These are phyloP conservation scores for Eupithecia tripunctaria DNA, from an alignment of 2,888 invertebrate species.

Conservation along the genomic window DNA sequence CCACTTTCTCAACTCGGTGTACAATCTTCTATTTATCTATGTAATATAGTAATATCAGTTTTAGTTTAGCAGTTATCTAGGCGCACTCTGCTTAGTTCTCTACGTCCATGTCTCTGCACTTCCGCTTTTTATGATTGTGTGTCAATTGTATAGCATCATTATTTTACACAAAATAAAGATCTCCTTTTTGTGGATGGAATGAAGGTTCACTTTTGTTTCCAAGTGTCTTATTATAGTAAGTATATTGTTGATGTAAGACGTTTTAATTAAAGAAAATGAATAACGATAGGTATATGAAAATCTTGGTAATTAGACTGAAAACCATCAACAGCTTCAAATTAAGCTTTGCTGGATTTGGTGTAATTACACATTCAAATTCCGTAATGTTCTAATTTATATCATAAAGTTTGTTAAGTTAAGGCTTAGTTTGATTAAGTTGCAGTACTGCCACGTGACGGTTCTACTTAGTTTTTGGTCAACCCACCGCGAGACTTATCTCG, in stretches of 20 bases:
- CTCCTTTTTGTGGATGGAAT: background rate
- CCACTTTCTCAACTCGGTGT: too few species aligned
- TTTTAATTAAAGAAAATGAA: background rate
- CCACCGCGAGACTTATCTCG: constrained; percentile 31
- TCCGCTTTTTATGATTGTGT: too few species aligned
- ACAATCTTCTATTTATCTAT: too few species aligned
- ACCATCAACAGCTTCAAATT: background rate
- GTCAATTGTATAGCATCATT: background rate
- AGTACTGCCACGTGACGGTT: constrained; percentile 9
- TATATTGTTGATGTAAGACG: background rate
- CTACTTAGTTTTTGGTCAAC: constrained; percentile 23
- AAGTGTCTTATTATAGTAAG: background rate
- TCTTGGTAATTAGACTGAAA: background rate
- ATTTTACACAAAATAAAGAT: background rate
- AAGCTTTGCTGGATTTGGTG: background rate
- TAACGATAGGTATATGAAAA: background rate
- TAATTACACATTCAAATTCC: background rate
- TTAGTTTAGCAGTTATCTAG: background rate
- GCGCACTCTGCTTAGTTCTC: background rate
- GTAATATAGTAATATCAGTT: too few species aligned
- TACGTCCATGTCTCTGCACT: too few species aligned
- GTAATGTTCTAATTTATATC: background rate
- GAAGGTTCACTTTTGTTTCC: background rate
- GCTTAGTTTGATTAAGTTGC: constrained; percentile 8
- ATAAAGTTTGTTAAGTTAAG: background rate